Evolutionary conservation across 2,888 invertebrate genomes (phyloP), one percentile per base, ranked within the genome.

Genomic region (Caenorhabditis sp.): DNA sequence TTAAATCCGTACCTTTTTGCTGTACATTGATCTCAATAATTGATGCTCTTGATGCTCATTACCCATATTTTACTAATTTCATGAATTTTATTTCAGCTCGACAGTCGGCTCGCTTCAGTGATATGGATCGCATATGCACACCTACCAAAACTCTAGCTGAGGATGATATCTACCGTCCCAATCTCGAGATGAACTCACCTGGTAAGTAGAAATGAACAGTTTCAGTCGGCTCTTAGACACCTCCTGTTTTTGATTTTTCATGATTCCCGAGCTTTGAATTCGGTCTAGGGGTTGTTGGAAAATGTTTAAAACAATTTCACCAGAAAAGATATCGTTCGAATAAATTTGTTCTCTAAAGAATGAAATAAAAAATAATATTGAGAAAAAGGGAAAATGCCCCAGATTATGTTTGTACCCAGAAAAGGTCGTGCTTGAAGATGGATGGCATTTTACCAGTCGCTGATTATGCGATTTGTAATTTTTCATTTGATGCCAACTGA

Each of bases 371-470:
- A 22, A 22, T n/a, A n/a, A 7, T 28, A 56, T 14, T 19, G 19
- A 58, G 19, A 38, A 59, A 22, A 38, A 35, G 28, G 24, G 16
- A 24, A 63, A 63, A 63, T 16, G 64, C 64, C 64, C 64, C 47
- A 64, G 49, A 64, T 49, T 1, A n/a, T 28, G 64, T 64, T 47
- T 0, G 41, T 49, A 28, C 64, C 31, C 64, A 64, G 64, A 64
- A 64, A 64, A 49, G 49, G 64, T 44, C 19, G 64, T 28, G 64
- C 49, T 24, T 26, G 31, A 12, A 49, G n/a, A 12, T n/a, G n/a
- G n/a, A n/a, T n/a, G n/a, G n/a, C n/a, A n/a, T n/a, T n/a, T n/a
- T n/a, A n/a, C n/a, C n/a, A n/a, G n/a, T n/a, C n/a, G n/a, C n/a
- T n/a, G n/a, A n/a, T n/a, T n/a, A n/a, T n/a, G n/a, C n/a, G n/a